phyloP scores from a whole-genome alignment of 2,797 vertebrate genomes.

The Lepus townsendii region DNA sequence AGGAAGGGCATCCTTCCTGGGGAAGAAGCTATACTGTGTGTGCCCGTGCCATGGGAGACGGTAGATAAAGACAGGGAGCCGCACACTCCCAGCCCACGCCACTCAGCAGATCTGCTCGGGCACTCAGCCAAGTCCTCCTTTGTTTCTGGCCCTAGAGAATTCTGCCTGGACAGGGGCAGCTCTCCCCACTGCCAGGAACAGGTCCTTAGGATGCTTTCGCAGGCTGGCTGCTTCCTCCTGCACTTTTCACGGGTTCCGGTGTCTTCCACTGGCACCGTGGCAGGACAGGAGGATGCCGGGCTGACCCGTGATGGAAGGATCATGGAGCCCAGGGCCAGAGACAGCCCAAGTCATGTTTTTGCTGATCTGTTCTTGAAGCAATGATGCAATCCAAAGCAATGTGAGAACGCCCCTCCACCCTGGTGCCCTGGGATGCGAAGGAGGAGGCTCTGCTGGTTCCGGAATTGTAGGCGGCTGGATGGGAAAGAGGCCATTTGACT shows the following conservation, averaged over 20 bases:
- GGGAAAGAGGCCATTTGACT: neutral
- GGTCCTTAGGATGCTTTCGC: constrained; percentile 76
- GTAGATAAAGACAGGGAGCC: neutral
- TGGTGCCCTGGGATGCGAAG: neutral
- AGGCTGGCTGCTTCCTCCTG: constrained; percentile 69
- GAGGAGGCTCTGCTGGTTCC: neutral
- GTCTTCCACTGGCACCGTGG: neutral
- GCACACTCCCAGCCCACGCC: neutral
- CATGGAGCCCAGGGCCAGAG: neutral
- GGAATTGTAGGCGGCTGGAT: neutral
- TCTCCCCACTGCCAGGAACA: constrained; percentile 76
- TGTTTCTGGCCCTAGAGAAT: constrained; percentile 79
- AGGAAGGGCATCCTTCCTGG: neutral
- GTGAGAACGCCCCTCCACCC: neutral
- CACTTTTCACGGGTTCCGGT: constrained; percentile 65
- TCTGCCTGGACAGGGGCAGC: constrained; percentile 69
- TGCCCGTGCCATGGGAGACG: neutral
- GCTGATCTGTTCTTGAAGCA: neutral
- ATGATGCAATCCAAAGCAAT: neutral
- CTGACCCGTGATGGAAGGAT: neutral
- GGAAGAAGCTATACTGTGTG: neutral
- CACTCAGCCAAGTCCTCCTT: constrained; percentile 68
- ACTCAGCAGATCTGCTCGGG: constrained; percentile 71
- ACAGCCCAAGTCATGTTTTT: neutral
- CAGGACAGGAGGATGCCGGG: constrained; percentile 37